Evolutionary conservation across 2,797 vertebrate genomes (phyloP), one percentile per base, ranked within the genome.

Genomic region (Gymnoscopelus braueri): DNA sequence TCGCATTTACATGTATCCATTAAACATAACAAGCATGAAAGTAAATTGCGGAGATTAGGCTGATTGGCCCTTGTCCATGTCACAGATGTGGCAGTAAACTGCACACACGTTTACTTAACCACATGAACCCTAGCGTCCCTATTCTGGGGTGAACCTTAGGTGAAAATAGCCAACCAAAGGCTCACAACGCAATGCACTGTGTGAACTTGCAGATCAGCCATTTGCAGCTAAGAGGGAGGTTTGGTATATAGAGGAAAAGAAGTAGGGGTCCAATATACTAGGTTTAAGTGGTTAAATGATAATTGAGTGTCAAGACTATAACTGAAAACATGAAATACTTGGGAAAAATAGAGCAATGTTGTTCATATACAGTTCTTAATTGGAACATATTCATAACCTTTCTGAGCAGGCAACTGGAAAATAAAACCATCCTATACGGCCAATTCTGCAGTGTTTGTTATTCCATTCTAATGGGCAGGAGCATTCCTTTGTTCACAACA

Each of bases 21-120:
- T 72, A 57, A 51, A 83, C 64, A 69, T 63, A 63, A 68, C 48
- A 58, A 47, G 32, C 67, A 72, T 32, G 44, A 75, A 47, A 52
- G 50, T 35, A 26, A 26, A 19, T 2, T 11, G 47, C 59, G 54
- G 74, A 57, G 55, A 67, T 65, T 8, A 58, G 72, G 82, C 80
- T 47, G 56, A 69, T 15, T 67, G 72, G 69, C 73, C 80, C 53
- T 63, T 23, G 80, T 78, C 80, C 60, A 14, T 24, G 56, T 48
- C 69, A 35, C 26, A 32, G 23, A 55, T 2, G 12, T 49, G 48
- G 39, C 48, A 3, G 44, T 26, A 61, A 58, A 63, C 57, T 48
- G 54, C 32, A 35, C 32, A 35, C 10, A 10, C 23, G 39, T 60
- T 19, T 48, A 48, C 13, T 4, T 60, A 11, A 60, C 44, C 32